phyloP scores from a whole-genome alignment of 2,113 vertebrate genomes.

The Corvus cornix region DNA sequence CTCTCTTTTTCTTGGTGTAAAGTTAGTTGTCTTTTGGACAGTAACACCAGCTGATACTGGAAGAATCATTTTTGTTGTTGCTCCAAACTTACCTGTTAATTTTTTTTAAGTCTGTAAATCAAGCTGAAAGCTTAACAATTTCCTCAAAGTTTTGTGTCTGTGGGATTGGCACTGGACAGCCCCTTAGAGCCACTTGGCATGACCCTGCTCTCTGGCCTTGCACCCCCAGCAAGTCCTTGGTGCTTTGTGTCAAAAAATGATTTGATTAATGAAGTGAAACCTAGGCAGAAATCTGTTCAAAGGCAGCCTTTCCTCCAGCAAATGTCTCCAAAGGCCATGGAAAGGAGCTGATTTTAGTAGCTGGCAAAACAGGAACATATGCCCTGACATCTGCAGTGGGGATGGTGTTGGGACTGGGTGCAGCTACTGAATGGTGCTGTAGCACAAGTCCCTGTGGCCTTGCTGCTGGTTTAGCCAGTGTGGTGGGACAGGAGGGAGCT shows the following conservation, averaged over 20 bases:
- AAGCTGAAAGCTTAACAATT: background rate
- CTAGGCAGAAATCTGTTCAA: constrained; percentile 13
- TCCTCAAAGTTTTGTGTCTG: background rate
- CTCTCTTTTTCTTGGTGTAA: background rate
- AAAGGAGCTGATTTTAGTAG: background rate
- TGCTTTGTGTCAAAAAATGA: background rate
- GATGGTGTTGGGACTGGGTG: background rate
- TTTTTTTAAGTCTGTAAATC: background rate
- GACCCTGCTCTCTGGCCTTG: background rate
- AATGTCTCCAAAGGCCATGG: background rate
- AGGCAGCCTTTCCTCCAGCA: background rate
- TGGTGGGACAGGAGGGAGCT: background rate
- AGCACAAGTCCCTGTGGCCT: background rate
- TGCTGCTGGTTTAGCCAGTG: background rate
- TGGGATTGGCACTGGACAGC: background rate
- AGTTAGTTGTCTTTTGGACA: background rate
- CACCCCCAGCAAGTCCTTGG: background rate
- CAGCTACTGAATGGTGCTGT: background rate
- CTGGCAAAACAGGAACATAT: background rate
- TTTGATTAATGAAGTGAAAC: constrained; percentile 49
- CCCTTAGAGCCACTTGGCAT: rapidly evolving
- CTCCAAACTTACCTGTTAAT: background rate
- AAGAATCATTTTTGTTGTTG: background rate
- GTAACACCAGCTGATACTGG: background rate
- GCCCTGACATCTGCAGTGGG: background rate